A percentile compares a stretch with the other conserved stretches of the same genome.
Conservation (phyloP, 2,113 vertebrate genomes). For the Datnioides undecimradiatus region DNA sequence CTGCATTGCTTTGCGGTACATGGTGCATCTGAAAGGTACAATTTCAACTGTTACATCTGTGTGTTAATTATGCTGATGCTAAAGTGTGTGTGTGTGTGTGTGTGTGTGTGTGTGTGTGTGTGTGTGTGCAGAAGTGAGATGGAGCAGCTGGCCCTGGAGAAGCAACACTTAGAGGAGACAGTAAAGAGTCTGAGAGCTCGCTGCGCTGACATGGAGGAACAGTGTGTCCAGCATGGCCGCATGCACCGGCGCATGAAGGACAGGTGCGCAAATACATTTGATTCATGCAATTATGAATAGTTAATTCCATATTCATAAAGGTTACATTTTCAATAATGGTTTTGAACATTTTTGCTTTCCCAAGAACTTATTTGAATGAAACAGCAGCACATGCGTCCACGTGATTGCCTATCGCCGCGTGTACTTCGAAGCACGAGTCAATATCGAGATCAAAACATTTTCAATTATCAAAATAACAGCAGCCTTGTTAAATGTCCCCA, state of each 20-base stretch:
- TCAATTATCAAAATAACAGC: neutral
- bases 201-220: slow-evolving; percentile 90
- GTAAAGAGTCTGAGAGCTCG: slow-evolving; percentile 87
- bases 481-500: neutral
- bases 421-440: neutral
- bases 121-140: slow-evolving; percentile 83
- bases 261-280: slow-evolving; percentile 83
- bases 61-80: neutral
- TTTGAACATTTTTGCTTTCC: neutral
- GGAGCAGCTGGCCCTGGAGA: slow-evolving; percentile 89
- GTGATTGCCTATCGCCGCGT: neutral
- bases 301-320: neutral
- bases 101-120: slow-evolving; percentile 19
- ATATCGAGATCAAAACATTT: neutral
- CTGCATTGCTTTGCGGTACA: neutral
- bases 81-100: neutral
- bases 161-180: slow-evolving; percentile 84
- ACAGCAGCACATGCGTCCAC: neutral
- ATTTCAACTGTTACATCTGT: slow-evolving; percentile 1
- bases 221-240: slow-evolving; percentile 93
- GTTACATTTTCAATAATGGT: neutral
- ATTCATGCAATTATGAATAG: neutral
- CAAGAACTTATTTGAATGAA: neutral
- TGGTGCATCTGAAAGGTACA: neutral
- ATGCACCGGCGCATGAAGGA: slow-evolving; percentile 94